Evolutionary conservation across 2,113 vertebrate species (phyloP), one percentile per base, ranked within the genome.

Genomic region (Chaetops frenatus): DNA sequence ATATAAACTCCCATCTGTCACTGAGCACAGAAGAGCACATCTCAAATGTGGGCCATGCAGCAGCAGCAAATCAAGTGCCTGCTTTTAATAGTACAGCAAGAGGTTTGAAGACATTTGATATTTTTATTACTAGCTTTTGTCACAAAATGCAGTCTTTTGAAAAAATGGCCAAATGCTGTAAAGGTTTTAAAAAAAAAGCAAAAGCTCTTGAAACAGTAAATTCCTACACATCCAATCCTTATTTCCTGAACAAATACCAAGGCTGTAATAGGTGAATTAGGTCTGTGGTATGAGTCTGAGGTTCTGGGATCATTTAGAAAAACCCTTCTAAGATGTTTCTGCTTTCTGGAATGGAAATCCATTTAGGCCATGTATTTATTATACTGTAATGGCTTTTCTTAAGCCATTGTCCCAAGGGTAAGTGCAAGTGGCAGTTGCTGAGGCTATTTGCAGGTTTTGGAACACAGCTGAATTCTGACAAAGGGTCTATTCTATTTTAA

Each of bases 1-100:
- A 95, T 1, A 67, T 97, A 97, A 97, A 64, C 42, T 92, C 88
- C 95, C 95, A 96, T 97, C 95, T 97, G 96, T 79, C 90, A 20
- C 23, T 14, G 7, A 44, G 88, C 69, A 18, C 51, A 48, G 84
- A n/a, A 83, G 72, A 88, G 51, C 2, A 10, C 17, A 6, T 74
- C 85, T 73, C 53, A 61, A 89, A 96, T 93, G 78, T 90, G 92
- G 93, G 95, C 51, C 87, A 84, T 0, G 2, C 73, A 71, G 65
- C 91, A 82, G 76, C 81, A 91, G 66, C 80, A 84, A 79, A 91
- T 88, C 78, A 67, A 11, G 44, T 47, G 45, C 64, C 61, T 72
- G 81, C 90, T 94, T 96, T 94, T 95, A 92, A 86, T 94, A 94
- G 73, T 27, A 33, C 74, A 83, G 76, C 69, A 83, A 92, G 94